These are phyloP conservation scores for Dromaius novaehollandiae DNA, from an alignment of 2,113 vertebrate species.

Conservation along the genomic window DNA sequence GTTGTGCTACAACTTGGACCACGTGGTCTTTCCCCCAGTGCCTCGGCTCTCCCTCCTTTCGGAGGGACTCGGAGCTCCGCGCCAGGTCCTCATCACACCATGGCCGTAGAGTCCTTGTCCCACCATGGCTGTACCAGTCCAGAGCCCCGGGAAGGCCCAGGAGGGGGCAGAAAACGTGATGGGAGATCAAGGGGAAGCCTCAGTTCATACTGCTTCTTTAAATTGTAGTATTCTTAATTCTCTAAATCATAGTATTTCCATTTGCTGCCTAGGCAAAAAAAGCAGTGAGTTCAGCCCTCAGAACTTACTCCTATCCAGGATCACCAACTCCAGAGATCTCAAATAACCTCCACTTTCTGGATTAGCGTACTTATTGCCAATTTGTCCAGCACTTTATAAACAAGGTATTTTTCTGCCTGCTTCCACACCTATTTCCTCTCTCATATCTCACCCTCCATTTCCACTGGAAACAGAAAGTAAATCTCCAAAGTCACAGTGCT, in stretches of 20 bases:
- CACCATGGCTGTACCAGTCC: rapidly evolving
- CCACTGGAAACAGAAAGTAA: background rate
- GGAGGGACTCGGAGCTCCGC: rapidly evolving
- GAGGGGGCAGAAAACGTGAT: background rate
- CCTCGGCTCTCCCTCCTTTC: background rate
- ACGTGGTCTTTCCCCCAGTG: background rate
- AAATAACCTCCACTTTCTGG: background rate
- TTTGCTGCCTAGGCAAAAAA: background rate
- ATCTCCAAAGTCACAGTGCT: background rate
- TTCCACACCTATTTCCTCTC: background rate
- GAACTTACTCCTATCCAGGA: background rate
- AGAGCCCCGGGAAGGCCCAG: background rate
- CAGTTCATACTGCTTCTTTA: background rate
- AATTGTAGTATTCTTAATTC: background rate
- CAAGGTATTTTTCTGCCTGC: background rate
- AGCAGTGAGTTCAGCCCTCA: background rate
- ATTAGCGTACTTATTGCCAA: background rate
- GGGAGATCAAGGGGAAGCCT: background rate
- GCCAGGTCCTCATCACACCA: too few relatives aligned
- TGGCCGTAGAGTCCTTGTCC: too few relatives aligned
- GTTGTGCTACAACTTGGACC: background rate
- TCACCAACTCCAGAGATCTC: background rate
- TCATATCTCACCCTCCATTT: background rate
- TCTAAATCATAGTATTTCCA: background rate
- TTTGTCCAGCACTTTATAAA: background rate